Percentiles rank a stretch among this genome's conserved stretches.
Evolutionary conservation across 2,888 invertebrate species (phyloP).

Genomic region (Hypselothyrea guttata): DNA sequence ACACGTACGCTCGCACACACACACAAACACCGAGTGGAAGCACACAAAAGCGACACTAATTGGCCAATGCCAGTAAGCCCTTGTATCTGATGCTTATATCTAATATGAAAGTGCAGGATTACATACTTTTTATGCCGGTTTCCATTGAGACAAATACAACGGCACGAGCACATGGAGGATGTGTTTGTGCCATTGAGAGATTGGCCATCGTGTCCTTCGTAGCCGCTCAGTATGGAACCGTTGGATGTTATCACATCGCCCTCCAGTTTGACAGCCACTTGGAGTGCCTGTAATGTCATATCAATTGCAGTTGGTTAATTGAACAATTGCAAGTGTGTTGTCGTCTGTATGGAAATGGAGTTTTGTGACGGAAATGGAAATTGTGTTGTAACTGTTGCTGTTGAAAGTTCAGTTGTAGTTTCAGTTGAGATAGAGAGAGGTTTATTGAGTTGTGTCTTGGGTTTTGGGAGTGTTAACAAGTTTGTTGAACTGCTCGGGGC

Average conservation of each 20-base stretch:
- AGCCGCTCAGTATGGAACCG: conserved; percentile 92
- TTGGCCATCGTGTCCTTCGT: conserved; percentile 81
- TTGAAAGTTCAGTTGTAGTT: conserved; percentile 7
- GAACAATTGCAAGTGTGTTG: not conserved
- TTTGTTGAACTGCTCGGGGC: conserved; percentile 17
- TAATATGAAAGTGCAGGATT: conserved; percentile 18
- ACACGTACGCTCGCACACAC: not conserved
- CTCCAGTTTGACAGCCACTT: conserved; percentile 96
- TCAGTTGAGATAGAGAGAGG: not conserved
- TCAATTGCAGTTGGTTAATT: conserved; percentile 12
- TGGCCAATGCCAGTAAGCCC: conserved; percentile 24
- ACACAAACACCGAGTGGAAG: not conserved
- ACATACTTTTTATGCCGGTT: conserved; percentile 82
- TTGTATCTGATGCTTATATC: conserved; percentile 7
- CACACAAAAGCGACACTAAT: conserved; percentile 19
- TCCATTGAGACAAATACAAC: conserved; percentile 83
- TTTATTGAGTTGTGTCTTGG: conserved; percentile 23
- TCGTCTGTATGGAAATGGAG: not conserved
- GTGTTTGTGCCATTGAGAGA: conserved; percentile 81
- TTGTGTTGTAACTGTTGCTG: conserved; percentile 27
- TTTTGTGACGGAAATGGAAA: conserved; percentile 43
- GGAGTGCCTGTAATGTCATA: conserved; percentile 88
- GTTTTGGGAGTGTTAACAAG: conserved; percentile 35
- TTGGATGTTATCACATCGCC: conserved; percentile 98
- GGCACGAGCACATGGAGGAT: conserved; percentile 82